Evolutionary conservation across 1,140 invertebrate genomes (phyloP).

Genomic region (Temnothorax nylanderi): DNA sequence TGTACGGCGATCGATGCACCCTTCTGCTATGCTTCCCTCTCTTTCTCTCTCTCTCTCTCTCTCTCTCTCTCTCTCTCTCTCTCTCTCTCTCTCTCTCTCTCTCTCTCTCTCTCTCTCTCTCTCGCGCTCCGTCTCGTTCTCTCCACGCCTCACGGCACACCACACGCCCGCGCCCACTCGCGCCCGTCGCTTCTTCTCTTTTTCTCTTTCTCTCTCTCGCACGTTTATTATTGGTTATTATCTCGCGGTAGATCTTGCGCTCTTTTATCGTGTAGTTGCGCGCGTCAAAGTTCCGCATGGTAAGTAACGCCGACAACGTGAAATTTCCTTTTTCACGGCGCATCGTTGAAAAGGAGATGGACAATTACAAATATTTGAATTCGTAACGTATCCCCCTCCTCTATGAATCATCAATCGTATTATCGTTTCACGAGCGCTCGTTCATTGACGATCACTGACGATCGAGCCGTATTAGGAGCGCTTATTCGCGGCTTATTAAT

Average conservation of each 20-base stretch:
- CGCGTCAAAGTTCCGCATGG: conserved; percentile 12
- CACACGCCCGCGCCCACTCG: neutral
- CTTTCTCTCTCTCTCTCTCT: neutral
- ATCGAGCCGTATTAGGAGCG: neutral
- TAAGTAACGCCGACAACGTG: neutral
- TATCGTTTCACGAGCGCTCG: neutral
- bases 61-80: neutral
- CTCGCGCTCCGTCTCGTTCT: neutral
- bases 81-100: neutral
- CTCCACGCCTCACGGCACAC: no score
- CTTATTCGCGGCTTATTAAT: neutral
- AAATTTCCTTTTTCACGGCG: conserved; percentile 1
- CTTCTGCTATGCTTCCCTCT: neutral
- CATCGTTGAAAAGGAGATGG: neutral
- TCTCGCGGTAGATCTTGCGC: conserved; percentile 37
- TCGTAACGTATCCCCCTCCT: neutral
- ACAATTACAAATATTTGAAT: neutral
- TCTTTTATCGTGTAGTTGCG: neutral
- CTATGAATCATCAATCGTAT: neutral
- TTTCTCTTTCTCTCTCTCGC: neutral
- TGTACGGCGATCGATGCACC: conserved; percentile 66
- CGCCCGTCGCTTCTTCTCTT: neutral
- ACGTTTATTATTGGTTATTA: conserved; percentile 48
- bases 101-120: conserved; percentile 8
- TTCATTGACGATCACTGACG: neutral